Conservation (phyloP, 2,797 vertebrate genomes). For the Pseudochromis fuscus region DNA sequence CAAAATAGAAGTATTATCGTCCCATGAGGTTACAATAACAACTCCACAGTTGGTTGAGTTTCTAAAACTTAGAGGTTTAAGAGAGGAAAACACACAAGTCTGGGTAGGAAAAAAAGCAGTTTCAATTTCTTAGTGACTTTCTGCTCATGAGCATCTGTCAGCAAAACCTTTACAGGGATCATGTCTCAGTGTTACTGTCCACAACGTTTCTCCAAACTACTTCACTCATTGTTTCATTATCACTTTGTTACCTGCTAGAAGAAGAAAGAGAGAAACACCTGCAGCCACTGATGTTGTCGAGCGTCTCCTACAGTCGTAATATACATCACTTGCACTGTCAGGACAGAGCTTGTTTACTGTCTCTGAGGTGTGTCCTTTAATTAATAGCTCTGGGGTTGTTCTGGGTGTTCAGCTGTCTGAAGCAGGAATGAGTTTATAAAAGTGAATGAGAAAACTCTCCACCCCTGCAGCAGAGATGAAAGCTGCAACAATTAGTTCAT, state of each 20-base stretch:
- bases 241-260: constrained; percentile 31
- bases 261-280: constrained; percentile 28
- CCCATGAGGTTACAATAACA: constrained; percentile 55
- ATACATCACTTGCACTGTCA: constrained; percentile 39
- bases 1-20: constrained; percentile 62
- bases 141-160: constrained; percentile 35
- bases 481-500: background rate
- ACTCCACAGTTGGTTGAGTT: constrained; percentile 49
- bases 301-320: constrained; percentile 23
- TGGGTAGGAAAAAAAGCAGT: constrained; percentile 5
- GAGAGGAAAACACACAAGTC: constrained; percentile 32
- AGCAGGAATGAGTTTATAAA: constrained; percentile 27
- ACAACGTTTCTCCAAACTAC: constrained; percentile 54
- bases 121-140: constrained; percentile 54
- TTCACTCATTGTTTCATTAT: constrained; percentile 52
- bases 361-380: constrained; percentile 58
- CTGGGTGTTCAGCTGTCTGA: constrained; percentile 37
- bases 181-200: constrained; percentile 48
- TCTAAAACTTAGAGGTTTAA: constrained; percentile 46
- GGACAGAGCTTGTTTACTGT: constrained; percentile 51
- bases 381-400: constrained; percentile 52
- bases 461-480: background rate
- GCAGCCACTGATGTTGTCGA: constrained; percentile 33
- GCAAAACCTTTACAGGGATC: constrained; percentile 52
- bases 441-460: constrained; percentile 18